Evolutionary conservation across 1,140 invertebrate species (phyloP).

Genomic region (Drosophila burlai): DNA sequence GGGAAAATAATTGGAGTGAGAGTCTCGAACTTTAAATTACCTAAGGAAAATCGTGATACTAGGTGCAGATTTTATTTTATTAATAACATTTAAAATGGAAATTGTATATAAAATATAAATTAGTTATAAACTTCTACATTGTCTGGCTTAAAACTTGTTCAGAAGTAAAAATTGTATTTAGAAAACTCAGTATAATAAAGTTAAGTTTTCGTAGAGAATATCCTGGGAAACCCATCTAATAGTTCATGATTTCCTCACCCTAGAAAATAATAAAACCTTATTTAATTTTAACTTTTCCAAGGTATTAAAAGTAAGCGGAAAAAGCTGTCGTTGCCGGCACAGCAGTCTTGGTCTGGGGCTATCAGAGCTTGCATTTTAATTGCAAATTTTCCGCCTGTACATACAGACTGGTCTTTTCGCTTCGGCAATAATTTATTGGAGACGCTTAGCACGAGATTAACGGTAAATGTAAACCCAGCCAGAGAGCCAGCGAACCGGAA

Average conservation of each 20-base stretch:
- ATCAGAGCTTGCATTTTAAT: constrained; percentile 78
- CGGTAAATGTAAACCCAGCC: constrained; percentile 75
- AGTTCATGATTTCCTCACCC: too few species aligned
- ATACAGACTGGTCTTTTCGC: constrained; percentile 34
- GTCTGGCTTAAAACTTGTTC: background rate
- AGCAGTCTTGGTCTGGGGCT: constrained; percentile 13
- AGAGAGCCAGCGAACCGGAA: constrained; percentile 80
- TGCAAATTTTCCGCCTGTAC: constrained; percentile 63
- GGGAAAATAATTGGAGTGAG: background rate
- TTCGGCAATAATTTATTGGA: constrained; percentile 74
- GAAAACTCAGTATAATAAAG: background rate
- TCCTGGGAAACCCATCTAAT: background rate
- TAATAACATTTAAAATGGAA: fast-evolving
- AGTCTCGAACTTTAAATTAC: constrained; percentile 4
- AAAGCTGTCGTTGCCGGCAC: constrained; percentile 1
- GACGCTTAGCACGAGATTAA: constrained; percentile 79
- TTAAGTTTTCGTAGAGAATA: fast-evolving
- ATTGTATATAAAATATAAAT: background rate
- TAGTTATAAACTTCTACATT: background rate
- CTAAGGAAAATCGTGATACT: background rate
- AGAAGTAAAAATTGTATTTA: background rate
- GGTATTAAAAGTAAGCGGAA: constrained; percentile 14
- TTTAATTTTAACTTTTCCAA: background rate
- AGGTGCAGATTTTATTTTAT: background rate
- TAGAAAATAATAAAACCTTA: background rate